A percentile compares a stretch with the other conserved stretches of the same genome.
phyloP scores from a whole-genome alignment of 2,888 invertebrate genomes.

The Ferrisia virgata region DNA sequence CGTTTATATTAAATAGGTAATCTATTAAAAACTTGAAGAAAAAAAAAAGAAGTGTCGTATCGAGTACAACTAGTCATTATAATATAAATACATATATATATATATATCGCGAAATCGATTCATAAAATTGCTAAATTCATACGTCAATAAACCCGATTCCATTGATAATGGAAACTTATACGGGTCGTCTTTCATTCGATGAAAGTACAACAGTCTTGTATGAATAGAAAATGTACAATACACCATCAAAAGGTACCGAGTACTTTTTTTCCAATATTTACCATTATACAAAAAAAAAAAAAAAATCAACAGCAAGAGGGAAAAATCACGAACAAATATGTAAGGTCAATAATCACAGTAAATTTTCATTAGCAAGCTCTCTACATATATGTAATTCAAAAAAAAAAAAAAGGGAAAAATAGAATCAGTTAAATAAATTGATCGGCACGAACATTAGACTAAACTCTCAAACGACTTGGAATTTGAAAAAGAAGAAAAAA shows the following conservation, averaged over 20 bases:
- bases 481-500: neutral
- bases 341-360: constrained; percentile 37
- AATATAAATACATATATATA: too few species aligned
- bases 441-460: neutral
- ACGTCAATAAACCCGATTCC: neutral
- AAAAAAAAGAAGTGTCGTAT: neutral
- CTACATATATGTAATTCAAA: constrained; percentile 11
- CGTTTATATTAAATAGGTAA: neutral
- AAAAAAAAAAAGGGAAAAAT: neutral
- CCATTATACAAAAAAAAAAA: neutral
- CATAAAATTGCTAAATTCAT: constrained; percentile 1
- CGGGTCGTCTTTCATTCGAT: neutral
- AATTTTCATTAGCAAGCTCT: constrained; percentile 35
- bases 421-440: too few species aligned
- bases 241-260: neutral
- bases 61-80: neutral
- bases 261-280: neutral
- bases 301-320: neutral
- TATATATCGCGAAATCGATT: neutral
- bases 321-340: neutral
- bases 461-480: neutral
- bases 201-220: neutral
- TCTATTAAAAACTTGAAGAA: neutral
- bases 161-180: neutral
- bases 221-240: neutral